Conservation (phyloP, 2,888 invertebrate genomes). For the Limnephilus rhombicus region DNA sequence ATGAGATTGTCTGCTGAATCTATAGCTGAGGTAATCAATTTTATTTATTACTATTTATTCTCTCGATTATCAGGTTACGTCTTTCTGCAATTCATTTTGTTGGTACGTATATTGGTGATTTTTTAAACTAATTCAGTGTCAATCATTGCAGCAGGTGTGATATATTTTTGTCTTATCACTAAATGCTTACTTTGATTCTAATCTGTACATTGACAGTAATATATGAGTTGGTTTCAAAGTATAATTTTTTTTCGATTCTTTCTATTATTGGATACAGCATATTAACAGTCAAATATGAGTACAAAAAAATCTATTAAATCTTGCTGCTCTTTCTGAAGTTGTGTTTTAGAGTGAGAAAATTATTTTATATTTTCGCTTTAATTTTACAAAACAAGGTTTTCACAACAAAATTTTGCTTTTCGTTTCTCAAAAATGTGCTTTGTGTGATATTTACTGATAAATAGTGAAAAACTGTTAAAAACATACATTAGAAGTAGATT, state of each 20-base stretch:
- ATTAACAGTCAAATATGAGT: too few species aligned
- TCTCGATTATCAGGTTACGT: neutral
- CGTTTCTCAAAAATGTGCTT: too few species aligned
- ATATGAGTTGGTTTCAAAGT: neutral
- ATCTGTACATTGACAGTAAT: neutral
- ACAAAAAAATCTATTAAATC: neutral
- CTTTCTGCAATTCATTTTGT: neutral
- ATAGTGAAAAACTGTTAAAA: too few species aligned
- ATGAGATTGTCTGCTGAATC: slow-evolving; percentile 76
- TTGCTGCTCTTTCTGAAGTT: neutral
- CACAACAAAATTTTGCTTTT: too few species aligned
- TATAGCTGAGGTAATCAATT: slow-evolving; percentile 72
- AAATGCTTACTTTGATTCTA: neutral
- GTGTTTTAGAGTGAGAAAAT: neutral
- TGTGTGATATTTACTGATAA: too few species aligned
- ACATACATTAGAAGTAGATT: too few species aligned
- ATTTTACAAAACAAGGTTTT: neutral
- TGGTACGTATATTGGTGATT: neutral
- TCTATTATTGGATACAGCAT: too few species aligned
- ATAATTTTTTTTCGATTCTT: neutral
- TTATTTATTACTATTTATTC: neutral
- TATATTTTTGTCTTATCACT: neutral
- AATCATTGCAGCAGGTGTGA: neutral
- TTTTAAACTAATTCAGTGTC: neutral
- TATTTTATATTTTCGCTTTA: neutral